Evolutionary conservation across 2,113 vertebrate genomes (phyloP).

Genomic region (Microcebus ravelobensis): DNA sequence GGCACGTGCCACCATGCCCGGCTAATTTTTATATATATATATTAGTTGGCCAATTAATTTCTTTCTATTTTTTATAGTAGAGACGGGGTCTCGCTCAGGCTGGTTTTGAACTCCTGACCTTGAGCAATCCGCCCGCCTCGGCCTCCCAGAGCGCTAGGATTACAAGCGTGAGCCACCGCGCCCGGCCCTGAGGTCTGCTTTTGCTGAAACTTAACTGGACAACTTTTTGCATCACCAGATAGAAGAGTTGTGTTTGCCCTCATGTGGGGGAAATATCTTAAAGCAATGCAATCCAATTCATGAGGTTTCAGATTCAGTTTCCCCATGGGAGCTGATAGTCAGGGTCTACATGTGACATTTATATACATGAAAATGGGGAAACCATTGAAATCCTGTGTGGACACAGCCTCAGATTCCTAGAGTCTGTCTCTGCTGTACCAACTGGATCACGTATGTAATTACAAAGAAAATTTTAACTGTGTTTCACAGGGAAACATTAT

Average conservation of each 20-base stretch:
- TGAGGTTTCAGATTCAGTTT: neutral
- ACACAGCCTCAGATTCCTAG: neutral
- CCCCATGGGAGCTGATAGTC: neutral
- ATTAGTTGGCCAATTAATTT: no score
- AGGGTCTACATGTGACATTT: neutral
- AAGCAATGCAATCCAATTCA: neutral
- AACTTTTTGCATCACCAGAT: neutral
- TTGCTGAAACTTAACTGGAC: constrained; percentile 10
- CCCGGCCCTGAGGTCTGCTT: no score
- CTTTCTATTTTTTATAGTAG: no score
- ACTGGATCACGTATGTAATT: neutral
- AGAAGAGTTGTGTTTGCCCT: neutral
- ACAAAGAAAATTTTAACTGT: neutral
- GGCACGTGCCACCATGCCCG: no score
- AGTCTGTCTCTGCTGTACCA: neutral
- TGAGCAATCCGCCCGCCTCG: no score
- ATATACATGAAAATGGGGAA: neutral
- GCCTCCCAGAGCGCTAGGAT: no score
- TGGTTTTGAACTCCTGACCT: no score
- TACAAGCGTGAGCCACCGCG: no score
- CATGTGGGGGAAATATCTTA: neutral
- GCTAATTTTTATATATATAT: no score
- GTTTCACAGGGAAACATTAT: neutral
- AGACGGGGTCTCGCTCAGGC: no score
- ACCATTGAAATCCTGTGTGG: neutral